Evolutionary conservation across 1,140 invertebrate genomes (phyloP).

Genomic region (Tribolium madens): DNA sequence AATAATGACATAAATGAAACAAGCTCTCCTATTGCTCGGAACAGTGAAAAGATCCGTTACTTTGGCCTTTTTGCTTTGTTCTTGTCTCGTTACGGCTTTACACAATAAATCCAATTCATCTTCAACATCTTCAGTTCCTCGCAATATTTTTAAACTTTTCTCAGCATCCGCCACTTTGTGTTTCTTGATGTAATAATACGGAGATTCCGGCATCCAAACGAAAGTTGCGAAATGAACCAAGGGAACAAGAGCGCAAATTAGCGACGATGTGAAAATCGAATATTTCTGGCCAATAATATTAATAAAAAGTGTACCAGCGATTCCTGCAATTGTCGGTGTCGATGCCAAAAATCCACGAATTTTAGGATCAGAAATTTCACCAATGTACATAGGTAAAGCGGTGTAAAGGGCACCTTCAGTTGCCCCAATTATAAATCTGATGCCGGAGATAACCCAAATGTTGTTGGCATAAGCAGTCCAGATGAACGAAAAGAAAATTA

Average conservation of each 20-base stretch:
- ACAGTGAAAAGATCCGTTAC: slow-evolving; percentile 68
- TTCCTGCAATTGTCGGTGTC: slow-evolving; percentile 57
- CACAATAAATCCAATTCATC: slow-evolving; percentile 84
- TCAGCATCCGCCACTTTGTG: slow-evolving; percentile 77
- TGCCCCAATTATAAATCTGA: slow-evolving; percentile 72
- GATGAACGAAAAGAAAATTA: slow-evolving; percentile 76
- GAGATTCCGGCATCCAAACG: slow-evolving; percentile 88
- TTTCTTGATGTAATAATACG: slow-evolving; percentile 87
- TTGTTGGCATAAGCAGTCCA: slow-evolving; percentile 70
- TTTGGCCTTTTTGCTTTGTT: slow-evolving; percentile 57
- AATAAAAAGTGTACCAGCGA: slow-evolving; percentile 76
- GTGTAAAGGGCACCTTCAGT: slow-evolving; percentile 77
- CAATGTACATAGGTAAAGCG: slow-evolving; percentile 75
- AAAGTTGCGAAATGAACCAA: slow-evolving; percentile 65
- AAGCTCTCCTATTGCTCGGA: slow-evolving; percentile 66
- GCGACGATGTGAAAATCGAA: slow-evolving; percentile 67
- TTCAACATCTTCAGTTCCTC: slow-evolving; percentile 82
- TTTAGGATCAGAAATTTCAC: slow-evolving; percentile 76
- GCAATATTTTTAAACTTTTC: slow-evolving; percentile 80
- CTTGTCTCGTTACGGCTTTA: slow-evolving; percentile 61
- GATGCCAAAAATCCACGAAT: slow-evolving; percentile 66
- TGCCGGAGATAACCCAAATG: slow-evolving; percentile 61
- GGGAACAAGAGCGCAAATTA: slow-evolving; percentile 69
- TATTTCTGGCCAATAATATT: slow-evolving; percentile 75
- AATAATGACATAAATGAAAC: slow-evolving; percentile 69